Conservation (phyloP, 2,113 vertebrate genomes). For the Cyphomyrus plagiostoma region DNA sequence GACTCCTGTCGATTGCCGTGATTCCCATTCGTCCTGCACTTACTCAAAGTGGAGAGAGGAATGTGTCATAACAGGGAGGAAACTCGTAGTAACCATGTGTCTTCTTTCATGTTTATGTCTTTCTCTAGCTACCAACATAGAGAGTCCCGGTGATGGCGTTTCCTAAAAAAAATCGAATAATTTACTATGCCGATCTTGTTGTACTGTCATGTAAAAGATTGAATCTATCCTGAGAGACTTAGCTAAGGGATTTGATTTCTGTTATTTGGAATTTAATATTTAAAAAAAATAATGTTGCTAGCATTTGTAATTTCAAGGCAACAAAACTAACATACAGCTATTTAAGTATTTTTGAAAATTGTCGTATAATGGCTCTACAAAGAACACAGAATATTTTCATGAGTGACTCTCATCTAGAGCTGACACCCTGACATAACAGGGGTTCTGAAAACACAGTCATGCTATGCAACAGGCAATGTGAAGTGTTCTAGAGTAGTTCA, state of each 20-base stretch:
- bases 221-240: background rate
- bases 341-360: background rate
- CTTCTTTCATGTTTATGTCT: background rate
- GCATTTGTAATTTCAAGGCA: constrained; percentile 3
- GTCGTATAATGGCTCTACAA: background rate
- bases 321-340: constrained; percentile 1
- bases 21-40: background rate
- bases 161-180: background rate
- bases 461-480: background rate
- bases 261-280: background rate
- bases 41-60: background rate
- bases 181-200: background rate
- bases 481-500: background rate
- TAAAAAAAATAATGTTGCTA: background rate
- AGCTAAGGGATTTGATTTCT: background rate
- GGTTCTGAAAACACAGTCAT: background rate
- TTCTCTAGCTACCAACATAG: background rate
- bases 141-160: background rate
- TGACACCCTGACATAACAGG: background rate
- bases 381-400: background rate
- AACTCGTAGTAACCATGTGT: background rate
- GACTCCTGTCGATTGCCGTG: background rate
- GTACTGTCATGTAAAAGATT: background rate
- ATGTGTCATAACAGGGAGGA: background rate
- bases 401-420: background rate